phyloP scores from a whole-genome alignment of 92 coral and sea anemone genomes.

The Hydrozoanthus gracilis region DNA sequence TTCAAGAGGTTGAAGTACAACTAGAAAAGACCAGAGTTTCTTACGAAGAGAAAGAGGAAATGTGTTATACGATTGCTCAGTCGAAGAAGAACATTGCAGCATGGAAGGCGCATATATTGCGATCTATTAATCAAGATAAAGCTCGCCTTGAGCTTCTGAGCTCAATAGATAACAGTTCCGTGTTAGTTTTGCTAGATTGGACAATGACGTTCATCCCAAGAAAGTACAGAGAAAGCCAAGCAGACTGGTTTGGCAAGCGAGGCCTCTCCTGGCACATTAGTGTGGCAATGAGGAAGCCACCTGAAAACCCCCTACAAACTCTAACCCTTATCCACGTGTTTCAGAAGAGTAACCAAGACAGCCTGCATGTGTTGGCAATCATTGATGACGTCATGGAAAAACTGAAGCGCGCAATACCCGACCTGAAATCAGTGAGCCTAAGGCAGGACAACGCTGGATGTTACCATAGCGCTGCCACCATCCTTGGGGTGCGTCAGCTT shows the following conservation, averaged over 20 bases:
- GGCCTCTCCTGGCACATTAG: constrained; percentile 48
- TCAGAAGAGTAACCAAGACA: constrained; percentile 57
- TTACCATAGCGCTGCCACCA: constrained; percentile 32
- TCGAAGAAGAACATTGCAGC: background rate
- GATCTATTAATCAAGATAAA: constrained; percentile 12
- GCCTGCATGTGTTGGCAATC: constrained; percentile 51
- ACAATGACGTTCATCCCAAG: constrained; percentile 51
- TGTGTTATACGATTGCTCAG: background rate
- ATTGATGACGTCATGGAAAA: constrained; percentile 52
- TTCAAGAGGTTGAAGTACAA: background rate
- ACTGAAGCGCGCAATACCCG: constrained; percentile 17
- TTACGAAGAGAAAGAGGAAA: constrained; percentile 33
- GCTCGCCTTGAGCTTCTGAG: constrained; percentile 36
- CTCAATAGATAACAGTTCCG: constrained; percentile 1
- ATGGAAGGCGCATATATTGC: background rate
- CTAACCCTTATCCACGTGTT: constrained; percentile 51
- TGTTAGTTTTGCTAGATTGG: constrained; percentile 45
- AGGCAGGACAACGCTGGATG: constrained; percentile 50
- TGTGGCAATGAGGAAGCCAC: constrained; percentile 50
- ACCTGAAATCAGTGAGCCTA: constrained; percentile 8
- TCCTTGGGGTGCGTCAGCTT: constrained; percentile 18
- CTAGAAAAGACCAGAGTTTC: background rate
- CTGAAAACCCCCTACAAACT: constrained; percentile 33
- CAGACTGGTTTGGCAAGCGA: constrained; percentile 53
- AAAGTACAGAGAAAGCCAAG: constrained; percentile 41